These are phyloP conservation scores for Eristalis tenax DNA, from an alignment of 2,888 invertebrate species.

Conservation along the genomic window DNA sequence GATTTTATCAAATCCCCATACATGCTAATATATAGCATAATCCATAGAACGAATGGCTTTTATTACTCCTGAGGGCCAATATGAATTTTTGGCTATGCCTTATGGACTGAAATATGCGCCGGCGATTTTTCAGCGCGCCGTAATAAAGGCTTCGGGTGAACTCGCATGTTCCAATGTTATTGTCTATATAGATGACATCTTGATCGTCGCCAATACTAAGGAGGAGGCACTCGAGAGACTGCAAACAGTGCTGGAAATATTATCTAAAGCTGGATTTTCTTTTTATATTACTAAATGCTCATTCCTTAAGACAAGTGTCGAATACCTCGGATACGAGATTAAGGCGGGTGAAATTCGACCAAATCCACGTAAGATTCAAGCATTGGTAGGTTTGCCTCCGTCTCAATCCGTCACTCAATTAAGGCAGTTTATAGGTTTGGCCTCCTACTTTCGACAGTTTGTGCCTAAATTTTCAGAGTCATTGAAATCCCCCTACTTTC, in stretches of 20 bases:
- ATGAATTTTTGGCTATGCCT: conserved; percentile 44
- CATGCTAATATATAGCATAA: too few species aligned
- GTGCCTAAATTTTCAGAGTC: conserved; percentile 15
- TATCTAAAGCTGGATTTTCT: conserved; percentile 48
- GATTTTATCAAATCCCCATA: too few species aligned
- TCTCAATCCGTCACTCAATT: conserved; percentile 25
- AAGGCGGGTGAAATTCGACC: conserved; percentile 10
- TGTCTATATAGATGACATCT: conserved; percentile 60
- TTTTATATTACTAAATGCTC: conserved; percentile 28
- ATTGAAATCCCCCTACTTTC: conserved; percentile 3
- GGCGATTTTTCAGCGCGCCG: conserved; percentile 21
- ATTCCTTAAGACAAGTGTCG: conserved; percentile 29
- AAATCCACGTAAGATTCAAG: not conserved
- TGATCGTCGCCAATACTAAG: conserved; percentile 40
- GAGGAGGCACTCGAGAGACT: conserved; percentile 48
- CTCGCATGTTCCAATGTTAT: conserved; percentile 26
- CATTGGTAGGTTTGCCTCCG: not conserved
- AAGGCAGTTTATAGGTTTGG: conserved; percentile 29
- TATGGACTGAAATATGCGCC: conserved; percentile 46
- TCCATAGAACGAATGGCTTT: conserved; percentile 45
- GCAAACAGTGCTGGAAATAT: conserved; percentile 27
- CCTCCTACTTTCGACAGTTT: conserved; percentile 33
- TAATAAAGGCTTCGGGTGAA: conserved; percentile 37
- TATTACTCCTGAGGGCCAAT: conserved; percentile 43
- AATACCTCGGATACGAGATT: conserved; percentile 40